Evolutionary conservation across 1,140 invertebrate species (phyloP), one percentile per base, ranked within the genome.

Genomic region (Trichomalopsis sarcophagae): DNA sequence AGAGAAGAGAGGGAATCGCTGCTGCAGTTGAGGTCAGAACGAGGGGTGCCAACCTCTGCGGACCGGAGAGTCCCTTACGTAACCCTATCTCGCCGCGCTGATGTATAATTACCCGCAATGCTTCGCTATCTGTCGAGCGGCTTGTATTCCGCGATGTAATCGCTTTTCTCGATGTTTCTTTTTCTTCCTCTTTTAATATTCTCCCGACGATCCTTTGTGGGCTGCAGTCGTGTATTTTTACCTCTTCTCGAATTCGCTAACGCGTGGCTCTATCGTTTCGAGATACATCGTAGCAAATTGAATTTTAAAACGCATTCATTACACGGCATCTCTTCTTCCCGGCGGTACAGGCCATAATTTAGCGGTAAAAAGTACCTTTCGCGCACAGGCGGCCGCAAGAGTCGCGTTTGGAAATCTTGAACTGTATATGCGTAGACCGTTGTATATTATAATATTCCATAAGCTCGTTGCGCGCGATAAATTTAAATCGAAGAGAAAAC

Each of bases 31-130:
- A 89, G 90, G 88, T 88, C 89, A 87, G 80, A 77, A 84, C 78
- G 87, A 88, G 86, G 87, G 75, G 84, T 87, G 87, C 87, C 88
- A 90, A 90, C 89, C 89, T 89, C 86, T 84, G 74, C 81, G 33
- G 74, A 40, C 74, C 81, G 33, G 74, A 40, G 74, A 76, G 40
- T 66, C 10, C 47, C 84, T 91, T 91, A 89, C 87, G 88, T 90
- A 91, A 91, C 88, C 81, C 88, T 87, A 87, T 89, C 88, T 87
- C 40, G 9, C 40, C 10, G 40, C 40, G 17, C 47, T 82, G 82
- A 88, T 87, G 84, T 89, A 84, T 79, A 91, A 91, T 91, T 90
- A 87, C 86, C 81, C 82, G 66, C 77, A 47, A 77, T 74, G 44
- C 44, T 0, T 6, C 62, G 14, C 11, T 69, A 30, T 13, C 68